Evolutionary conservation across 2,888 invertebrate genomes (phyloP), one percentile per base, ranked within the genome.

Genomic region (Cheilosia impressa): DNA sequence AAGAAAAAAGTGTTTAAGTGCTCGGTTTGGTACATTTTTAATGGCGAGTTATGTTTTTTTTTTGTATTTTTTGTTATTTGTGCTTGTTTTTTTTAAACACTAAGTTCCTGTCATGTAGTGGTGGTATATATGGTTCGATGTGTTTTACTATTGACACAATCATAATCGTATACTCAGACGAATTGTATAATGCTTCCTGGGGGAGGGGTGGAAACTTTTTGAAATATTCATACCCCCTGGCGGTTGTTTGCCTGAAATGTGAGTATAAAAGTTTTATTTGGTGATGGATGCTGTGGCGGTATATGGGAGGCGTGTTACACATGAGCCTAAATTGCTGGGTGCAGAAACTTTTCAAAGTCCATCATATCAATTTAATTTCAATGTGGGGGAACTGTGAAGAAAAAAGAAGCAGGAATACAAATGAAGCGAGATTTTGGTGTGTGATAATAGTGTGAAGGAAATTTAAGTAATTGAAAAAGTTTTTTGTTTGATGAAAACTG

Each of bases 1-100:
- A 41, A 41, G 24, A 47, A 45, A 38, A 82, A 72, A 57, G 15
- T 57, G n/a, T 66, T 82, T 77, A 82, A 82, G 72, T 77, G 82
- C 60, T 72, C 13, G 17, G 55, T 62, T 68, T 55, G 45, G 71
- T 72, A 72, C 53, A 66, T 66, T 66, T 82, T 77, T 82, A 77
- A 82, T 66, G 55, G 52, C 24, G 19, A 52, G 62, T 24, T 19
- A 57, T 52, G 60, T 62, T 52, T 52, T 19, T 65, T 65, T 50
- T 63, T 71, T 50, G 5, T 65, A 60, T 50, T 63, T 31, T 9
- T 31, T 9, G 7, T 31, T 31, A 9, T 31, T 31, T 31, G 31
- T 9, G 31, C 7, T 31, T 31, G 31, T 7, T 31, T 31, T 27
- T 55, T 41, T 52, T 58, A 24, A 52, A 43, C 52, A 62, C 60